phyloP scores from a whole-genome alignment of 2,113 vertebrate species.

The Mohoua ochrocephala region DNA sequence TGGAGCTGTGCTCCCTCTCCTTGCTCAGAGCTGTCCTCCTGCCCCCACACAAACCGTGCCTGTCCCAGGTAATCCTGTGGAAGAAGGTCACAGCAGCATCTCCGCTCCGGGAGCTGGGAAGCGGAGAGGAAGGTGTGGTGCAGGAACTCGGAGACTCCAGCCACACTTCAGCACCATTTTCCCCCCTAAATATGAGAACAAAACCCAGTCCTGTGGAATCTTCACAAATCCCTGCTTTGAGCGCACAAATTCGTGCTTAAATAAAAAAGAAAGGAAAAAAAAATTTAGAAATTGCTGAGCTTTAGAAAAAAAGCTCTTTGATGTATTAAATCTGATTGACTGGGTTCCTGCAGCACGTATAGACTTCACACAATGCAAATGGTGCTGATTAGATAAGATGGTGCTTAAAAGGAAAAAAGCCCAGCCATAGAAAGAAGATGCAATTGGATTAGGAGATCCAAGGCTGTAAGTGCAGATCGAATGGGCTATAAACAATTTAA shows the following conservation, averaged over 20 bases:
- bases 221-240: background rate
- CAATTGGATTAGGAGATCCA: constrained; percentile 6
- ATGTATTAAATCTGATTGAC: background rate
- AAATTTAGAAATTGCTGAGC: background rate
- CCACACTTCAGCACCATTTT: background rate
- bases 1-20: background rate
- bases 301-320: background rate
- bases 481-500: constrained; percentile 32
- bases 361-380: background rate
- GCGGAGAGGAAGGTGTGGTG: background rate
- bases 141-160: background rate
- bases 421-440: background rate
- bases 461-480: constrained; percentile 6
- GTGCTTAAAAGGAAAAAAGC: background rate
- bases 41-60: background rate
- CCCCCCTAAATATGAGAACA: background rate
- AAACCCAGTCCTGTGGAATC: background rate
- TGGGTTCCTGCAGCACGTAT: background rate
- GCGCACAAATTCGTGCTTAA: background rate
- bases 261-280: background rate
- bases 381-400: constrained; percentile 23
- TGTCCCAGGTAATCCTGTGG: accelerated
- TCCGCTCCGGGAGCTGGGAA: accelerated
- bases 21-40: background rate
- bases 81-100: background rate